A percentile compares a stretch with the other conserved stretches of the same genome.
phyloP scores from a whole-genome alignment of 2,797 vertebrate species.

The Enteromius anoplus region DNA sequence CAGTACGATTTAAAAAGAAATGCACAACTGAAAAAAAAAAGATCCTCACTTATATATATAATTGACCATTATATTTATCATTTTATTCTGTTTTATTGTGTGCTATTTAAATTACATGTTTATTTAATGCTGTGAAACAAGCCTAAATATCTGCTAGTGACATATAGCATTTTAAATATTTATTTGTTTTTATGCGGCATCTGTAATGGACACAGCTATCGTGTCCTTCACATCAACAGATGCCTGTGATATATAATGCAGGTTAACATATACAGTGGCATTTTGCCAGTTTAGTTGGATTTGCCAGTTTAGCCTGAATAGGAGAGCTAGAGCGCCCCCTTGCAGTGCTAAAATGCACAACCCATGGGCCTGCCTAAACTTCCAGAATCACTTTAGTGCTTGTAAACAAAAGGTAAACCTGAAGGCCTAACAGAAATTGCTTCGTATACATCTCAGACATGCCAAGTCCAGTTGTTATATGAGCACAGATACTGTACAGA shows the following conservation, averaged over 20 bases:
- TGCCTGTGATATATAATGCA: not conserved
- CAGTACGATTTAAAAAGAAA: not conserved
- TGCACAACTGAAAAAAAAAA: not conserved
- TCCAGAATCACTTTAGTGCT: constrained; percentile 8
- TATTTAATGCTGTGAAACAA: not conserved
- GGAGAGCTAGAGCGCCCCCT: constrained; percentile 46
- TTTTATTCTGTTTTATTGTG: not conserved
- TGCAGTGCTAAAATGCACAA: constrained; percentile 15
- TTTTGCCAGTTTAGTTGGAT: constrained; percentile 25
- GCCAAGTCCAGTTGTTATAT: constrained; percentile 7
- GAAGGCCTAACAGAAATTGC: not conserved
- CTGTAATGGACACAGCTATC: not conserved
- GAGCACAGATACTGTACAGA: not conserved
- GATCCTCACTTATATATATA: not conserved
- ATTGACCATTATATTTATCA: not conserved
- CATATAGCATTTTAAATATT: not conserved
- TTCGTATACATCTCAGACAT: not conserved
- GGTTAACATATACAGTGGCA: constrained; percentile 22
- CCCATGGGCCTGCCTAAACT: constrained; percentile 28
- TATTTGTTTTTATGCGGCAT: not conserved
- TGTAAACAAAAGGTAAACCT: constrained; percentile 25
- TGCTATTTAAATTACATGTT: not conserved
- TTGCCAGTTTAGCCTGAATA: constrained; percentile 14
- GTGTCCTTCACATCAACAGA: not conserved
- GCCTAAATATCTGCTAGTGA: not conserved